Evolutionary conservation across 2,113 vertebrate species (phyloP).

Genomic region (Tor tambroides): DNA sequence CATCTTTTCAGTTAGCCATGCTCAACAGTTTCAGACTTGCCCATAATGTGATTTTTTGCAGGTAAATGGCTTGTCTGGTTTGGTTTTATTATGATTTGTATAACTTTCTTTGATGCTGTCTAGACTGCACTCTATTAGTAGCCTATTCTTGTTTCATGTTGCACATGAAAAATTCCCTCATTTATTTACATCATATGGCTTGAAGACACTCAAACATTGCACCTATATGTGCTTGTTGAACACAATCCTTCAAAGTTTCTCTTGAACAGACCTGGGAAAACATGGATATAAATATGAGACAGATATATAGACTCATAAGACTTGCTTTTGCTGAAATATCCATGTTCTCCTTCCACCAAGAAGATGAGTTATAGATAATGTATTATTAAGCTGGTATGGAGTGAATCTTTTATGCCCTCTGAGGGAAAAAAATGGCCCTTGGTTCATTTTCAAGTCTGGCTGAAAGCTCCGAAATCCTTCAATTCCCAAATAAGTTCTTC

Average conservation of each 20-base stretch:
- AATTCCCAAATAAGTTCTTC: slow-evolving; percentile 27
- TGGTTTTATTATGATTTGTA: background rate
- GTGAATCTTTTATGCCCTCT: slow-evolving; percentile 56
- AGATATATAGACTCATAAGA: slow-evolving; percentile 13
- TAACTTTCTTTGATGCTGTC: no score
- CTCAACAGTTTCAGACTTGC: no score
- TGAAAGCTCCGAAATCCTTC: slow-evolving; percentile 36
- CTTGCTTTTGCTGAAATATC: slow-evolving; percentile 46
- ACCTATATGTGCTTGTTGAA: background rate
- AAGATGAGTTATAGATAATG: slow-evolving; percentile 54
- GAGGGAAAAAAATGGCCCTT: slow-evolving; percentile 41
- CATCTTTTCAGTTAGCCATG: no score
- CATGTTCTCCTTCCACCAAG: slow-evolving; percentile 14
- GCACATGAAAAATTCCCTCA: background rate
- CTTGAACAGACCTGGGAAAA: background rate
- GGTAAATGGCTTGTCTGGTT: background rate
- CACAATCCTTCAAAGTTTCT: background rate
- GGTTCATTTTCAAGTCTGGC: slow-evolving; percentile 44
- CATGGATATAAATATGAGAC: slow-evolving; percentile 13
- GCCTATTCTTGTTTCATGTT: no score
- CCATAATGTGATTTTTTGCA: background rate
- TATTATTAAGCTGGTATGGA: slow-evolving; percentile 52
- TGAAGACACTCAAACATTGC: background rate
- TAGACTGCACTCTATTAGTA: no score
- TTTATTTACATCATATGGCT: background rate